These are phyloP conservation scores for Epinephelus moara DNA, from an alignment of 2,113 vertebrate species.

Conservation along the genomic window DNA sequence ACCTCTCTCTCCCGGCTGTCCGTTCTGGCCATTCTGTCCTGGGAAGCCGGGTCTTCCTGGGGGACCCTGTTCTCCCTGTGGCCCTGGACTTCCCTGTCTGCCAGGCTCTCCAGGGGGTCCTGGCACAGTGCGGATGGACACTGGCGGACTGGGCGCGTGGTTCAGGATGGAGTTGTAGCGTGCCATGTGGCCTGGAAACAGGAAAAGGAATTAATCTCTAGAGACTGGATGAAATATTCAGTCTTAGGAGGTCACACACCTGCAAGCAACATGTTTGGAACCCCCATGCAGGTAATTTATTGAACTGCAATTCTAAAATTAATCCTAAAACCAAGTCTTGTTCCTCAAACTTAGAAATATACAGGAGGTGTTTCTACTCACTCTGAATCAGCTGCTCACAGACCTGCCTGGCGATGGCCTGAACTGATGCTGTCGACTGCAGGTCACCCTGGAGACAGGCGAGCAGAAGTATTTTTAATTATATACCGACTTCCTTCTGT, in stretches of 20 bases:
- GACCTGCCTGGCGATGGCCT: constrained; percentile 94
- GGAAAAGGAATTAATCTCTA: background rate
- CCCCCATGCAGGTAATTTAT: no score
- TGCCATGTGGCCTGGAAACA: constrained; percentile 91
- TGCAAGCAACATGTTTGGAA: background rate
- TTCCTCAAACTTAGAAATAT: background rate
- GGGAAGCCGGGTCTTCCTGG: constrained; percentile 94
- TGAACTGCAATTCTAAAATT: background rate
- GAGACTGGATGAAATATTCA: background rate
- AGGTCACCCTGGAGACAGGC: constrained; percentile 89
- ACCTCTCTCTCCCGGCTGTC: constrained; percentile 89
- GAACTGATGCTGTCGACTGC: constrained; percentile 93
- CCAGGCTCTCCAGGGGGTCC: constrained; percentile 96
- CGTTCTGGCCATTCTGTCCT: constrained; percentile 91
- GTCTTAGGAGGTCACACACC: background rate
- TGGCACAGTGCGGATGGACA: constrained; percentile 89
- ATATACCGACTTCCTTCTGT: background rate
- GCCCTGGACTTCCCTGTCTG: constrained; percentile 88
- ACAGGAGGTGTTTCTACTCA: constrained; percentile 75
- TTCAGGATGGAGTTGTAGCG: constrained; percentile 94
- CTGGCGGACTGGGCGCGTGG: constrained; percentile 91
- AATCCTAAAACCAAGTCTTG: background rate
- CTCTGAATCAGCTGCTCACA: constrained; percentile 99
- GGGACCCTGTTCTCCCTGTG: constrained; percentile 94
- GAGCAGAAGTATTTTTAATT: background rate